phyloP scores from a whole-genome alignment of 2,113 vertebrate species.

The Macrotus californicus region DNA sequence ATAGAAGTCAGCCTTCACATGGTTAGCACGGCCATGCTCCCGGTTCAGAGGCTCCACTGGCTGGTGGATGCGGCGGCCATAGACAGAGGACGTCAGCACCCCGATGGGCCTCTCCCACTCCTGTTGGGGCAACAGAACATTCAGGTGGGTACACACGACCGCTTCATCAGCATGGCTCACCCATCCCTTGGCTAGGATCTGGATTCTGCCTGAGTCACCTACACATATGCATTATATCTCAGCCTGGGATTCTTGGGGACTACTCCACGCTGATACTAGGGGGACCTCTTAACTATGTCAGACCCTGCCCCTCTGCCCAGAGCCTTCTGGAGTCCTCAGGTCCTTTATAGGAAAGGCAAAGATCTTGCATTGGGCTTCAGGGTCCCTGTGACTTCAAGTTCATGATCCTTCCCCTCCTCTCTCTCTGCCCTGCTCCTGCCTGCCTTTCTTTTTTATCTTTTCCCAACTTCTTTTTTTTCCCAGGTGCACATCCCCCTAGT shows the following conservation, averaged over 20 bases:
- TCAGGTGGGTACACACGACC: neutral
- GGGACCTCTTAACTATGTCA: accelerated
- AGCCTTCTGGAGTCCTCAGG: accelerated
- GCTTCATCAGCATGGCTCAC: neutral
- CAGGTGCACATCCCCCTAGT: neutral
- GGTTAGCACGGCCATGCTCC: conserved; percentile 47
- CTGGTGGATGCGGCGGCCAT: conserved; percentile 67
- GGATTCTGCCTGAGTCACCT: neutral
- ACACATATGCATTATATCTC: neutral
- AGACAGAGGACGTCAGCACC: conserved; percentile 74
- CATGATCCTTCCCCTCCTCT: accelerated
- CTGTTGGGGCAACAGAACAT: conserved; percentile 44
- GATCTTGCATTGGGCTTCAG: accelerated
- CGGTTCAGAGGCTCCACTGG: conserved; percentile 61
- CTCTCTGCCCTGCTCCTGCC: neutral
- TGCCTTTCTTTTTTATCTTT: neutral
- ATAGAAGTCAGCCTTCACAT: conserved; percentile 69
- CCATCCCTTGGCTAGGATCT: accelerated
- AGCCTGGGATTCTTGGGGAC: accelerated
- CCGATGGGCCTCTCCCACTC: conserved; percentile 70
- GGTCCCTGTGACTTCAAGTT: neutral
- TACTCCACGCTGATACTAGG: neutral
- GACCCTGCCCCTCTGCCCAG: neutral
- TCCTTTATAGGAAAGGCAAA: neutral
- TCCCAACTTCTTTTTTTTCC: neutral